A percentile compares a stretch with the other conserved stretches of the same genome.
phyloP scores from a whole-genome alignment of 2,797 vertebrate species.

The Tokudaia muenninki region DNA sequence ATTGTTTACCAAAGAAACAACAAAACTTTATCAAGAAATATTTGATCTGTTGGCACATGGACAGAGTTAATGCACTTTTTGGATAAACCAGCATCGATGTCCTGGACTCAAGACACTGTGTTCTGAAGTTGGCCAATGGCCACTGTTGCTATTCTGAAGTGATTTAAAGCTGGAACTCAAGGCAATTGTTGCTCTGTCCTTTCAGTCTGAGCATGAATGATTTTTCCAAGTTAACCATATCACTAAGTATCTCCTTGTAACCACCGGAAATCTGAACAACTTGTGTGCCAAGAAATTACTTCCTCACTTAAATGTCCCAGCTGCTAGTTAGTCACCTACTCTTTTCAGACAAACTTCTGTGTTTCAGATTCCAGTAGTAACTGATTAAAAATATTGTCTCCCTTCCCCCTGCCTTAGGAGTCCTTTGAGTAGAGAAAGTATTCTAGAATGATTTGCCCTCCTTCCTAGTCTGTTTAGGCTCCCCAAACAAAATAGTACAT shows the following conservation, averaged over 20 bases:
- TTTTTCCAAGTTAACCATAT: conserved; percentile 58
- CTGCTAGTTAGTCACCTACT: not conserved
- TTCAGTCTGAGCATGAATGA: conserved; percentile 54
- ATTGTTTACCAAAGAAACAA: conserved; percentile 46
- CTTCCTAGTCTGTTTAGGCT: not conserved
- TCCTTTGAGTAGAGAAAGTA: not conserved
- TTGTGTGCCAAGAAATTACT: conserved; percentile 33
- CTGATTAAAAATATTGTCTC: conserved; percentile 15
- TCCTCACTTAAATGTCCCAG: conserved; percentile 59
- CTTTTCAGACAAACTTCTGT: conserved; percentile 23
- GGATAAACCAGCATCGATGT: not conserved
- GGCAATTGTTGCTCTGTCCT: not conserved
- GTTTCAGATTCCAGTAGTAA: conserved; percentile 54
- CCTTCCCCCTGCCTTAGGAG: not conserved
- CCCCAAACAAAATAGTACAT: not conserved
- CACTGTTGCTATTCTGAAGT: not conserved
- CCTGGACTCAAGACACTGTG: not conserved
- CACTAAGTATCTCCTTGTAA: conserved; percentile 21
- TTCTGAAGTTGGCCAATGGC: conserved; percentile 2
- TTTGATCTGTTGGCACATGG: not conserved
- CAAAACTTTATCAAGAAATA: conserved; percentile 44
- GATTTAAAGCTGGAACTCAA: not conserved
- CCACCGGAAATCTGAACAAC: conserved; percentile 22
- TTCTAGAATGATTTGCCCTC: conserved; percentile 46
- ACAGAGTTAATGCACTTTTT: not conserved